A percentile compares a stretch with the other conserved stretches of the same genome.
Conservation (phyloP, 2,797 vertebrate genomes). For the Poeciliopsis gracilis region DNA sequence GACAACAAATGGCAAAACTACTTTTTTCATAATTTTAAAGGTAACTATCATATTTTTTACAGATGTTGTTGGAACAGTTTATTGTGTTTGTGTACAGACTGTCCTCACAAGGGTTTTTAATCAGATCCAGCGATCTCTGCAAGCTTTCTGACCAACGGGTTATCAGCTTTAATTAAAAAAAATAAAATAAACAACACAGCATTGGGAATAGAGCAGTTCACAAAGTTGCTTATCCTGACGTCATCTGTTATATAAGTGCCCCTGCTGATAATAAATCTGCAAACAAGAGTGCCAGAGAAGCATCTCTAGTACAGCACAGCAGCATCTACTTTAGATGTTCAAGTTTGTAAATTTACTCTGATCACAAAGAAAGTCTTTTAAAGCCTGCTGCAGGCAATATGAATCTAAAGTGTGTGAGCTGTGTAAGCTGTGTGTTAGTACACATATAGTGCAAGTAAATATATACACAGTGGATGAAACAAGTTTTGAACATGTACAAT, state of each 20-base stretch:
- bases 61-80: background rate
- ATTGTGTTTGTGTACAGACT: constrained; percentile 9
- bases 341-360: constrained; percentile 3
- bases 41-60: background rate
- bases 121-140: constrained; percentile 10
- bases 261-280: constrained; percentile 23
- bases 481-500: background rate
- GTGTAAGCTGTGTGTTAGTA: background rate
- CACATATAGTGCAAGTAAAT: background rate
- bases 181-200: background rate
- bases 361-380: constrained; percentile 15
- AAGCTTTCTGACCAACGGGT: constrained; percentile 1
- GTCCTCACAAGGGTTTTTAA: constrained; percentile 19
- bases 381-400: constrained; percentile 21
- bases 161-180: constrained; percentile 35
- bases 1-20: constrained; percentile 32
- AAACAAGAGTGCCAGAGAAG: constrained; percentile 19
- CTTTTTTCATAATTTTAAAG: constrained; percentile 25
- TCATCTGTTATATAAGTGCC: constrained; percentile 30
- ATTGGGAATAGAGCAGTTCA: constrained; percentile 18
- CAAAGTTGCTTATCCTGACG: constrained; percentile 19
- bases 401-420: background rate
- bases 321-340: constrained; percentile 11
- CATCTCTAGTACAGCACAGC: constrained; percentile 10
- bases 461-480: background rate